These are phyloP conservation scores for Eulemur macaco DNA, from an alignment of 2,113 vertebrate genomes.

Conservation along the genomic window DNA sequence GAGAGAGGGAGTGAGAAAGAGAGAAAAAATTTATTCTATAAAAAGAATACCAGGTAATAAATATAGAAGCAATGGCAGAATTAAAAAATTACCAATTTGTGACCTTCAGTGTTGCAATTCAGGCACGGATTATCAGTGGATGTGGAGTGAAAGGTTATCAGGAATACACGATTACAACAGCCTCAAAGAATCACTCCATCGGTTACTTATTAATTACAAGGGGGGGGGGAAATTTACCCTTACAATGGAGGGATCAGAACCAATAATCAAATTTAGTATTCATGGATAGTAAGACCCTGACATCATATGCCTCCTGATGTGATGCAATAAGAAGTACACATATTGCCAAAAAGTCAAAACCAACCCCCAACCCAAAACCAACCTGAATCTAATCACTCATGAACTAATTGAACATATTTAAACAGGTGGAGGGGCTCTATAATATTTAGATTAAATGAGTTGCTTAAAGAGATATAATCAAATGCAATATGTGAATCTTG, in stretches of 20 bases:
- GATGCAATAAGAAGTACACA: not conserved
- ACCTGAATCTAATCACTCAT: not conserved
- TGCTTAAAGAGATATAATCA: not conserved
- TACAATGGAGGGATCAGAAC: not conserved
- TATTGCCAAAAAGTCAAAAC: not conserved
- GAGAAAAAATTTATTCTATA: not conserved
- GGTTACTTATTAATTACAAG: not conserved
- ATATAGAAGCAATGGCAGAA: not conserved
- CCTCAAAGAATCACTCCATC: not conserved
- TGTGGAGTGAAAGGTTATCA: not conserved
- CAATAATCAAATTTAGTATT: not conserved
- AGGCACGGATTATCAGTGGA: not conserved
- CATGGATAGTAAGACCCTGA: not conserved
- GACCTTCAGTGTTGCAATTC: not conserved
- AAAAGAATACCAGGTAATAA: conserved; percentile 1
- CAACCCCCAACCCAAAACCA: not conserved
- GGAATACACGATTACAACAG: not conserved
- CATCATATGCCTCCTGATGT: not conserved
- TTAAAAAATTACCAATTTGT: not conserved
- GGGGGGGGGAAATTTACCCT: not conserved
- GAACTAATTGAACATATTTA: not conserved
- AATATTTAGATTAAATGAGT: not conserved
- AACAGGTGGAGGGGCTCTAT: not conserved
- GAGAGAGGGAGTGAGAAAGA: not conserved
- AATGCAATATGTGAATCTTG: not conserved